phyloP scores from a whole-genome alignment of 2,113 vertebrate species.

The Xiphophorus hellerii region DNA sequence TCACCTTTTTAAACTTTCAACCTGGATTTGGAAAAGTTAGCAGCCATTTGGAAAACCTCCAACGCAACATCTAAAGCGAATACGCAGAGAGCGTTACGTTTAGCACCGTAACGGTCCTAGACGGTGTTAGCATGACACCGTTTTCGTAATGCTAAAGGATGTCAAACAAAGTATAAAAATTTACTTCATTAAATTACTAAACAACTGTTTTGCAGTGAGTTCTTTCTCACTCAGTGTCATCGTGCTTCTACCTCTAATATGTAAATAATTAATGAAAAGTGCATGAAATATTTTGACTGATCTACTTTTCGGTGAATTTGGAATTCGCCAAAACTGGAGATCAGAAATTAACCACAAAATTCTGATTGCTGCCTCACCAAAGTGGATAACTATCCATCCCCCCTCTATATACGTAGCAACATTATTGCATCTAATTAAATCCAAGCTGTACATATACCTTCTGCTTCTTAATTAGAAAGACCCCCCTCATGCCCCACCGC shows the following conservation, averaged over 20 bases:
- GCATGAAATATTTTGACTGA: neutral
- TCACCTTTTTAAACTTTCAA: too few relatives aligned
- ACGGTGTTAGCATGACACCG: too few relatives aligned
- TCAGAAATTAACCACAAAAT: neutral
- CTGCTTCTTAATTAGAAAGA: slow-evolving; percentile 38
- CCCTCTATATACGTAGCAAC: neutral
- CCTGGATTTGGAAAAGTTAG: too few relatives aligned
- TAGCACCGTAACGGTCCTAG: too few relatives aligned
- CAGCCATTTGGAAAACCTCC: too few relatives aligned
- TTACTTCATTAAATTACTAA: neutral
- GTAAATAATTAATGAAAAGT: too few relatives aligned
- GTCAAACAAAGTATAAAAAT: neutral
- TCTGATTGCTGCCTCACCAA: neutral
- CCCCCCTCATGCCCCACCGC: too few relatives aligned
- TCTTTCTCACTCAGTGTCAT: neutral
- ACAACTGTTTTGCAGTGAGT: too few relatives aligned
- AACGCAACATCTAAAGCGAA: neutral
- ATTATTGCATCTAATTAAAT: slow-evolving; percentile 17
- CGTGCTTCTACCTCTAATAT: too few relatives aligned
- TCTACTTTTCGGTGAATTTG: neutral
- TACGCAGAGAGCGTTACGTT: neutral
- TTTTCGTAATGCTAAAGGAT: too few relatives aligned
- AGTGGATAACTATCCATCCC: neutral
- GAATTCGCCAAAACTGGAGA: neutral
- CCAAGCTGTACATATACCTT: slow-evolving; percentile 22